phyloP scores from a whole-genome alignment of 2,113 vertebrate species.

The Prunella himalayana region DNA sequence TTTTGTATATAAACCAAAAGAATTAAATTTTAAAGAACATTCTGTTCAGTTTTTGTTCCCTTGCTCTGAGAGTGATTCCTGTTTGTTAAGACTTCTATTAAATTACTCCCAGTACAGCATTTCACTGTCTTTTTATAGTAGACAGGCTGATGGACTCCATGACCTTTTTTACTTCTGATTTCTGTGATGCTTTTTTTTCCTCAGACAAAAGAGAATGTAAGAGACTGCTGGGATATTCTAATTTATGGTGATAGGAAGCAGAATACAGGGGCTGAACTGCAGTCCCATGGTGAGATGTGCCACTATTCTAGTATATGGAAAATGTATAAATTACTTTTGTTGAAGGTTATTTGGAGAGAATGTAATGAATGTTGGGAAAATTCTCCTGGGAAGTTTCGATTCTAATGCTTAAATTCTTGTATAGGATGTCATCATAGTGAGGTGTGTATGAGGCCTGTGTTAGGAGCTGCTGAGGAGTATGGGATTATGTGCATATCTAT shows the following conservation, averaged over 20 bases:
- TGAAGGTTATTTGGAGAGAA: not conserved
- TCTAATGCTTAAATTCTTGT: not conserved
- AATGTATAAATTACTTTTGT: not conserved
- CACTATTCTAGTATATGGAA: not conserved
- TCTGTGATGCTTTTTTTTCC: conserved; percentile 4
- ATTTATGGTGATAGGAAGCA: conserved; percentile 19
- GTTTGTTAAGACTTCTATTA: not conserved
- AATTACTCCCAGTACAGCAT: not conserved
- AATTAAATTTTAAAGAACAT: not conserved
- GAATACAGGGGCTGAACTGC: not conserved
- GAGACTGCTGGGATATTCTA: not conserved
- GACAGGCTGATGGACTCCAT: not conserved
- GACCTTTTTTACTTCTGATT: conserved; percentile 25
- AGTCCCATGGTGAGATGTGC: not conserved
- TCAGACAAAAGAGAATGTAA: not conserved
- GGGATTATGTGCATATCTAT: not conserved
- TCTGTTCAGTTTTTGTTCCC: not conserved
- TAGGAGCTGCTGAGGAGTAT: not conserved
- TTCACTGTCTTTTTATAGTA: not conserved
- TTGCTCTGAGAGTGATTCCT: not conserved
- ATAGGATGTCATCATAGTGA: not conserved
- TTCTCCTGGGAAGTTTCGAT: not conserved
- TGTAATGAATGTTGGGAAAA: not conserved
- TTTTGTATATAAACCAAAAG: not conserved
- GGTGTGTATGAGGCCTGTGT: not conserved